A percentile compares a stretch with the other conserved stretches of the same genome.
Evolutionary conservation across 2,888 invertebrate genomes (phyloP).

Genomic region (Lysandra bellargus): DNA sequence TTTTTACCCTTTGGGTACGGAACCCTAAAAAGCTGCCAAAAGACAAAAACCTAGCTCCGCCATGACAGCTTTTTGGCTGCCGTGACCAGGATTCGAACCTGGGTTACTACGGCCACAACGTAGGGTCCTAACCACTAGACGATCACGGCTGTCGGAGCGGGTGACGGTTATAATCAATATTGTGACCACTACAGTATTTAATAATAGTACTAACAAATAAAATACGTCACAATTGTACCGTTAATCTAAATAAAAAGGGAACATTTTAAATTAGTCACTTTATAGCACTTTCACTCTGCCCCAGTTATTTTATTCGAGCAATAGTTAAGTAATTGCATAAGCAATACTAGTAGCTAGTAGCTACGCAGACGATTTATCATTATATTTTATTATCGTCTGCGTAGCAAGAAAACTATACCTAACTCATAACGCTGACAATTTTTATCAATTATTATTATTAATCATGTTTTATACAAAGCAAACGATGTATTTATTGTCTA

Average conservation of each 20-base stretch:
- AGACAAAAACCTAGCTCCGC: conserved; percentile 34
- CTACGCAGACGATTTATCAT: no score
- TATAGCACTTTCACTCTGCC: conserved; percentile 10
- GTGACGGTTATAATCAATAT: conserved; percentile 34
- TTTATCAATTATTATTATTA: no score
- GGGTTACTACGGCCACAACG: conserved; percentile 88
- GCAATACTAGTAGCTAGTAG: background rate
- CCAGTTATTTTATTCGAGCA: background rate
- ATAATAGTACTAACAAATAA: conserved; percentile 6
- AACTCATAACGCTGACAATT: no score
- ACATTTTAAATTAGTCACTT: background rate
- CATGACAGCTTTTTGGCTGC: conserved; percentile 48
- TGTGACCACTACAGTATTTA: background rate
- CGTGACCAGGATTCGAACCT: conserved; percentile 85
- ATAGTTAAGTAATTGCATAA: background rate
- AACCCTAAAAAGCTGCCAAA: background rate
- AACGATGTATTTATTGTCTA: no score
- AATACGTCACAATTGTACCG: background rate
- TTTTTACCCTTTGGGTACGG: no score
- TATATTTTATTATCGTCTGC: no score
- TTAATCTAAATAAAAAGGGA: background rate
- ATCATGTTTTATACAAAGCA: no score
- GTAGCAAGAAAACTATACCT: no score
- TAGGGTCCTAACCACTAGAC: conserved; percentile 88
- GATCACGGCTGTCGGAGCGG: conserved; percentile 82